Evolutionary conservation across 2,797 vertebrate genomes (phyloP).

Genomic region (Lophius americanus): DNA sequence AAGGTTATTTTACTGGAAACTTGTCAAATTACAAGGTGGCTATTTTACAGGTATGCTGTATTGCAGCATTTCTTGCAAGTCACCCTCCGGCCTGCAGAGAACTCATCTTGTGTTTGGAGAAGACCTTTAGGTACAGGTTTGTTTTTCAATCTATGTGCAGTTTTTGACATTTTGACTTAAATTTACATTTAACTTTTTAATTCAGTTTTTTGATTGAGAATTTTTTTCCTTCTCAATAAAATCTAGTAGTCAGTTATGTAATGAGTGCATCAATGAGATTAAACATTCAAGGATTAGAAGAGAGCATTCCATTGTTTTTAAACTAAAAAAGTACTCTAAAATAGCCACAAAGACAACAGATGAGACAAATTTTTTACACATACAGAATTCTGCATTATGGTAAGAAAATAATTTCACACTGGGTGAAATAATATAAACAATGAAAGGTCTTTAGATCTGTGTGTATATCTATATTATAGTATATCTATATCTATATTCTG

Average conservation of each 20-base stretch:
- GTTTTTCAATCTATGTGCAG: neutral
- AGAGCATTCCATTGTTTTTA: neutral
- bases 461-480: no score
- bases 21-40: slow-evolving; percentile 1
- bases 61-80: neutral
- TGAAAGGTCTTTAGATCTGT: neutral
- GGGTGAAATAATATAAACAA: neutral
- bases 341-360: neutral
- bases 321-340: neutral
- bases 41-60: slow-evolving; percentile 17
- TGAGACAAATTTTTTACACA: neutral
- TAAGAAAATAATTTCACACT: neutral
- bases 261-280: neutral
- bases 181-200: no score
- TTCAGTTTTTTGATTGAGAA: no score
- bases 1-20: slow-evolving; percentile 13
- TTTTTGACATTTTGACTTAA: neutral
- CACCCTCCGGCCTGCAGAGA: slow-evolving; percentile 1
- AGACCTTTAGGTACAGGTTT: neutral
- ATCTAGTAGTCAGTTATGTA: no score
- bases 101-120: neutral
- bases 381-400: neutral
- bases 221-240: no score
- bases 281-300: neutral
- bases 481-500: neutral